Evolutionary conservation across 2,797 vertebrate species (phyloP), one percentile per base, ranked within the genome.

Genomic region (Vultur gryphus): DNA sequence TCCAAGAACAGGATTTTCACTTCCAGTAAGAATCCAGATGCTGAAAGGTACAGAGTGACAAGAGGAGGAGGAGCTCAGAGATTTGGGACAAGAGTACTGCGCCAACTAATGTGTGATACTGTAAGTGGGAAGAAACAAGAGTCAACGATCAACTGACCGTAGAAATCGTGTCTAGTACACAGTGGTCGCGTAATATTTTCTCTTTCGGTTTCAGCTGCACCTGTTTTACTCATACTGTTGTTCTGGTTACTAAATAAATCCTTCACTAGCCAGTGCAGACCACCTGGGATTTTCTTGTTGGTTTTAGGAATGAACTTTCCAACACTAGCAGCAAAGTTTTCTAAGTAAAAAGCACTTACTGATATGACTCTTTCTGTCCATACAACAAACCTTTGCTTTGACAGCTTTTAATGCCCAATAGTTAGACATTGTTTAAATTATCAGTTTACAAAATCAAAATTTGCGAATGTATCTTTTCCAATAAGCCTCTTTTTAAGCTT

Each of bases 81-180:
- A 13, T 23, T 13, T 2, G 6, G 55, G 26, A 18, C 13, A 43
- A 20, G 77, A 77, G 12, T 57, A 67, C 18, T 29, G 33, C 43
- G 21, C 0, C 0, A 43, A 21, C 24, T 25, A 23, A 23, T 7
- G 4, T 37, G 17, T 48, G 55, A 18, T 41, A n/a, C 13, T 26
- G 9, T 44, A 25, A 25, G 16, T 49, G 46, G 67, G 33, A 83
- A 83, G 57, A 71, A 80, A 51, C 29, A 37, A 55, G 24, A 54
- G 24, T 39, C 24, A 58, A 2, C 54, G 21, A 51, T 69, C 49
- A 73, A 28, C 31, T 52, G 67, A 52, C 49, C 0, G 0, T 33
- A 37, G 39, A 65, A 86, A 23, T 31, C 0, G 0, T 39, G 28
- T 44, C 15, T 57, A 17, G 16, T 64, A 61, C 37, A 52, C 11